Percentiles rank a stretch among this genome's conserved stretches.
These are phyloP conservation scores for Sorex maritimensis DNA, from an alignment of 2,797 vertebrate genomes.

Conservation along the genomic window DNA sequence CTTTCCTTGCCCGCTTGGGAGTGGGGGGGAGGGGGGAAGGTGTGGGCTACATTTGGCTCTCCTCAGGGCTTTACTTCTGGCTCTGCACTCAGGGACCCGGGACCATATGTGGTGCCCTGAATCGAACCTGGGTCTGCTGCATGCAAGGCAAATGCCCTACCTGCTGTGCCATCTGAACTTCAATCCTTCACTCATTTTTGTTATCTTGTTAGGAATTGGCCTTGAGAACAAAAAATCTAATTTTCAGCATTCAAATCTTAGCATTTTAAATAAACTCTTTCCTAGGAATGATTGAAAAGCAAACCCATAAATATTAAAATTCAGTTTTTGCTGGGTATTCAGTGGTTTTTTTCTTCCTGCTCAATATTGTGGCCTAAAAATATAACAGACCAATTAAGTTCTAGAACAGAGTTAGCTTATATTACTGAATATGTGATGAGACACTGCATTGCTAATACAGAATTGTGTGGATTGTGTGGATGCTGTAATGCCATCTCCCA, in stretches of 20 bases:
- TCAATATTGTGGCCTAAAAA: constrained; percentile 38
- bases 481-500: background rate
- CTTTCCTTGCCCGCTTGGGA: background rate
- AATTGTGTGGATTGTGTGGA: background rate
- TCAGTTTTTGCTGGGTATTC: constrained; percentile 14
- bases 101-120: no score
- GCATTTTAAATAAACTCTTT: constrained; percentile 34
- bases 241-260: constrained; percentile 39
- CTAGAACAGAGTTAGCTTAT: background rate
- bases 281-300: background rate
- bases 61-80: no score
- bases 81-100: no score
- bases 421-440: background rate
- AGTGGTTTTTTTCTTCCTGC: constrained; percentile 1
- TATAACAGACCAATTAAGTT: background rate
- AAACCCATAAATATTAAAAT: constrained; percentile 59
- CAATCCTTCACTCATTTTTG: background rate
- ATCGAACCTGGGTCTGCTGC: no score
- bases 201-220: background rate
- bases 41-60: no score
- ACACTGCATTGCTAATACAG: background rate
- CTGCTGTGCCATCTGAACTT: no score
- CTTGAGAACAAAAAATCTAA: background rate
- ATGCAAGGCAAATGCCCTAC: no score
- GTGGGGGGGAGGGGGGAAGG: no score